These are phyloP conservation scores for Misgurnus mizolepis DNA, from an alignment of 2,113 vertebrate genomes.

Conservation along the genomic window DNA sequence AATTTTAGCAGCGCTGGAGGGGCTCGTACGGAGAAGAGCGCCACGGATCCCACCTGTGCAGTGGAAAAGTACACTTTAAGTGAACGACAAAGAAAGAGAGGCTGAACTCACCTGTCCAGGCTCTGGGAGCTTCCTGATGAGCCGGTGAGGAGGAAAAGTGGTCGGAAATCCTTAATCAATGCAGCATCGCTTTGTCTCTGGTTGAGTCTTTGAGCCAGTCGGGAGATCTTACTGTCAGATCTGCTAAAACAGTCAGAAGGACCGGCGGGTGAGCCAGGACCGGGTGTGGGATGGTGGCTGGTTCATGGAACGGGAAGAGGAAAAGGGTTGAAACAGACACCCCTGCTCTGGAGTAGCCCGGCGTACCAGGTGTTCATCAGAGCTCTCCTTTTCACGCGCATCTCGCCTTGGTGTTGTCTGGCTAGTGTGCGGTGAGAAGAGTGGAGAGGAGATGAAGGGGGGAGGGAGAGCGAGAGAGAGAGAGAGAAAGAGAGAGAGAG, in stretches of 20 bases:
- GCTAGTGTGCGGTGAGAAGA: slow-evolving; percentile 50
- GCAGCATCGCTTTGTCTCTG: slow-evolving; percentile 79
- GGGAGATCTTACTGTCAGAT: slow-evolving; percentile 79
- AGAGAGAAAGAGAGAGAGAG: slow-evolving; percentile 34
- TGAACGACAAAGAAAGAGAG: neutral
- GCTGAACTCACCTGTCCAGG: slow-evolving; percentile 82
- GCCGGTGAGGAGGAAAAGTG: slow-evolving; percentile 74
- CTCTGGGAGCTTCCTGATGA: slow-evolving; percentile 70
- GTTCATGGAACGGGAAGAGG: slow-evolving; percentile 62
- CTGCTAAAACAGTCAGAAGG: slow-evolving; percentile 69
- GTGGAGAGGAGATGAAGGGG: slow-evolving; percentile 32
- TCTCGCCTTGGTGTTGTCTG: slow-evolving; percentile 51
- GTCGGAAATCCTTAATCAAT: slow-evolving; percentile 81
- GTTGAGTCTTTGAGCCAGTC: slow-evolving; percentile 81
- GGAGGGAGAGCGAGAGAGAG: slow-evolving; percentile 27
- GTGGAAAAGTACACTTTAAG: slow-evolving; percentile 3
- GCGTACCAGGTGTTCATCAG: slow-evolving; percentile 68
- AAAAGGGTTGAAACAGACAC: slow-evolving; percentile 26
- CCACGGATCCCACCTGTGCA: neutral
- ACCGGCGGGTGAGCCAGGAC: neutral
- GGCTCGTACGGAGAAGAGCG: neutral
- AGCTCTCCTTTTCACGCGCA: slow-evolving; percentile 49
- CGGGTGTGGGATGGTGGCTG: neutral
- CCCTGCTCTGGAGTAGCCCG: slow-evolving; percentile 46
- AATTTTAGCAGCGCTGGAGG: slow-evolving; percentile 9